Evolutionary conservation across 2,888 invertebrate species (phyloP), one percentile per base, ranked within the genome.

Genomic region (Caenorhabditis becei): DNA sequence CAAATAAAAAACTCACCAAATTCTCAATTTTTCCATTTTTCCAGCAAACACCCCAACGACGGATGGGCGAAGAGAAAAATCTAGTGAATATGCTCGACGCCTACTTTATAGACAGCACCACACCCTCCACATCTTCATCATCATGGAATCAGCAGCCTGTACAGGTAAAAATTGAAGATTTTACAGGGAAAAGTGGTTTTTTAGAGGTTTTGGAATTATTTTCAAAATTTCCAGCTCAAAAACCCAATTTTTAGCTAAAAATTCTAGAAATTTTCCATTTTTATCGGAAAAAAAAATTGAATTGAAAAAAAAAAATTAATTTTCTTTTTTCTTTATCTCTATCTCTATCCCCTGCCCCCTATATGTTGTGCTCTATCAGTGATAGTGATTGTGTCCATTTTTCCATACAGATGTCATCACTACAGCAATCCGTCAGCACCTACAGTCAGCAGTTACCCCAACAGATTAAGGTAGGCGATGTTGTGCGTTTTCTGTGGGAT

Each of bases 71-170:
- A 26, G 81, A 81, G 53, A 81, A 81, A 54, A 81, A 77, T 59
- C 35, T 81, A 14, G 81, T 81, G 23, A 80, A 65, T 24, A 80
- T 72, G 83, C 84, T 84, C 35, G 84, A 84, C 61, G 82, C 84
- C 1, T 84, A 84, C 62, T 84, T 84, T 56, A 81, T 84, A 20
- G 84, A 84, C 67, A 81, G 75, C 37, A 72, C 77, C 7, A 72
- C 82, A 41, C 84, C 84, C 2, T 77, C 77, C 11, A 77, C 81
- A 1, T 77, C 81, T 14, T 18, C 72, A 1, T 63, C 81, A 5
- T 77, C 72, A 72, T 72, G 58, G 37, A 72, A 61, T 53, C 81
- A 77, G 51, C 56, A 65, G 47, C 58, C 66, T 5, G 81, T 77
- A 16, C 83, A 77, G 78, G 82, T 80, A 4, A 70, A 47, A 16